phyloP scores from a whole-genome alignment of 2,113 vertebrate genomes.

The Toxostoma redivivum region DNA sequence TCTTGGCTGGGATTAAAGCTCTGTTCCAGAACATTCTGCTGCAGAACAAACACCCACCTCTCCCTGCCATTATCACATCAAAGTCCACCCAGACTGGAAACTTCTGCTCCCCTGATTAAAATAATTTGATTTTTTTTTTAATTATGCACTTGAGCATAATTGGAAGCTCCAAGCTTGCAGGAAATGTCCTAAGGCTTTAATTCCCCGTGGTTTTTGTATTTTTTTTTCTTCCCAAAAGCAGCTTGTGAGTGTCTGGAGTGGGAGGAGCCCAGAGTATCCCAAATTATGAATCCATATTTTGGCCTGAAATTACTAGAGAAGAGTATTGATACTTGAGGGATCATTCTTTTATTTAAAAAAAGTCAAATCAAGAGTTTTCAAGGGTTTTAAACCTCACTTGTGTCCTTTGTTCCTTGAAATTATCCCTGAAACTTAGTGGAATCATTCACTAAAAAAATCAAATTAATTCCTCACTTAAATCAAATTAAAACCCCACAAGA shows the following conservation, averaged over 20 bases:
- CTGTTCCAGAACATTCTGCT: neutral
- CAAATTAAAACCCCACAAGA: too few relatives aligned
- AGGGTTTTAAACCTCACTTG: neutral
- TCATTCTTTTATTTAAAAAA: neutral
- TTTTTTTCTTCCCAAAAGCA: too few relatives aligned
- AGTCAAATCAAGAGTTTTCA: neutral
- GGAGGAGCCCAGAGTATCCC: too few relatives aligned
- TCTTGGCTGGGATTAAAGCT: slow-evolving; percentile 1
- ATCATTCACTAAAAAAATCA: too few relatives aligned
- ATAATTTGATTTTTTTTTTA: too few relatives aligned
- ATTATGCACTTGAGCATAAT: neutral
- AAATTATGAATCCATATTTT: neutral
- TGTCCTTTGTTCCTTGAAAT: neutral
- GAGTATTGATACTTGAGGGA: neutral
- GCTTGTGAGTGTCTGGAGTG: too few relatives aligned
- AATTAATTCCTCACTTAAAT: neutral
- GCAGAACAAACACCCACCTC: neutral
- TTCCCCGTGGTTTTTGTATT: neutral
- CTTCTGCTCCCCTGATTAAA: neutral
- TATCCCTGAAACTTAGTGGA: neutral
- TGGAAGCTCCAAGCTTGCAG: neutral
- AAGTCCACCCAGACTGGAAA: neutral
- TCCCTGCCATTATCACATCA: slow-evolving; percentile 32
- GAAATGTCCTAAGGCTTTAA: neutral
- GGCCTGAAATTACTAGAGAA: too few relatives aligned